Conservation (phyloP, 2,797 vertebrate species). For the Peromyscus eremicus region DNA sequence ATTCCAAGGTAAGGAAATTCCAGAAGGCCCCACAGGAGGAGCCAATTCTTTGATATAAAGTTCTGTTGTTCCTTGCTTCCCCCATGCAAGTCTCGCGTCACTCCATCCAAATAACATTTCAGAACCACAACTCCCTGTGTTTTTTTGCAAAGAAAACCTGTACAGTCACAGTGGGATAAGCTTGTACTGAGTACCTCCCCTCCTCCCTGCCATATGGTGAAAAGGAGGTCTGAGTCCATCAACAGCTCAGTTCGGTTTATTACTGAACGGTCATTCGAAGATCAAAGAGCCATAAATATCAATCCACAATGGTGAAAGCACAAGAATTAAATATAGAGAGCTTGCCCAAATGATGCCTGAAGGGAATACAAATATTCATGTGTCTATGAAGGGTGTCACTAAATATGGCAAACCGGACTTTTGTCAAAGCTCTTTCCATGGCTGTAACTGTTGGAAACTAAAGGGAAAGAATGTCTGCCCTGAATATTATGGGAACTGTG, state of each 20-base stretch:
- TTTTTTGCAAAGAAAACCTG: conserved; percentile 63
- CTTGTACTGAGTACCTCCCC: conserved; percentile 25
- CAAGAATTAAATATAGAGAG: conserved; percentile 72
- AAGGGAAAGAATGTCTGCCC: conserved; percentile 27
- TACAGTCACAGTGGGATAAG: conserved; percentile 53
- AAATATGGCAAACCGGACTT: conserved; percentile 60
- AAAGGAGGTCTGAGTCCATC: conserved; percentile 53
- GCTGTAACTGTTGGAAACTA: conserved; percentile 53
- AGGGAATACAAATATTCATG: conserved; percentile 49
- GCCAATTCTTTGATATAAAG: conserved; percentile 75
- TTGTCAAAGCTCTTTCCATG: conserved; percentile 60
- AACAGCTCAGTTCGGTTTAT: conserved; percentile 46
- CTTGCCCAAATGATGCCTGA: conserved; percentile 61
- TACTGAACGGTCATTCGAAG: conserved; percentile 54
- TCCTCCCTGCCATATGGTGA: not conserved
- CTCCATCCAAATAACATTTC: conserved; percentile 66
- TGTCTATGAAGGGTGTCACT: conserved; percentile 67
- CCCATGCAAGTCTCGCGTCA: conserved; percentile 68
- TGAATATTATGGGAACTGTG: conserved; percentile 36
- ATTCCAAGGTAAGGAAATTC: conserved; percentile 73
- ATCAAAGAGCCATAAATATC: conserved; percentile 76
- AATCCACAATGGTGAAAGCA: conserved; percentile 67
- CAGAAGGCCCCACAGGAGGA: conserved; percentile 63
- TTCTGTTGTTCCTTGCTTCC: conserved; percentile 60
- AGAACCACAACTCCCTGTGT: conserved; percentile 77